phyloP scores from a whole-genome alignment of 2,888 invertebrate genomes.

The Hypselothyrea guttata region DNA sequence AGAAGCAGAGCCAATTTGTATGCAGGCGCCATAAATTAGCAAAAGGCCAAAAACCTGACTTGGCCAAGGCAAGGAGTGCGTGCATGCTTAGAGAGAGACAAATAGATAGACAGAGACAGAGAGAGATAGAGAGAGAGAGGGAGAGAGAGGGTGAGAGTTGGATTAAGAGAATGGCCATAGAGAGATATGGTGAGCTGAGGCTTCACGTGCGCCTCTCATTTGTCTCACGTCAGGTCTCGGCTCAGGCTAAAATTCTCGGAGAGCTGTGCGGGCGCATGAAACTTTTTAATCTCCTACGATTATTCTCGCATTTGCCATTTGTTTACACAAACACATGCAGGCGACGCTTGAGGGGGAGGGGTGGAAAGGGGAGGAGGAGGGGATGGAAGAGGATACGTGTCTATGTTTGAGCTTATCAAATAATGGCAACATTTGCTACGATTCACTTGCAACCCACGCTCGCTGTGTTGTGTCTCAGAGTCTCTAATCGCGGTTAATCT shows the following conservation, averaged over 20 bases:
- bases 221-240: constrained; percentile 63
- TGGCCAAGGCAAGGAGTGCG: constrained; percentile 2
- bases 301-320: constrained; percentile 81
- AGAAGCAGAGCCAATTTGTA: constrained; percentile 56
- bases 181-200: constrained; percentile 29
- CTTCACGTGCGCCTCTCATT: constrained; percentile 73
- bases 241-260: not conserved
- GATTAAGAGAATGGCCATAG: not conserved
- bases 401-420: constrained; percentile 78
- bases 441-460: constrained; percentile 54
- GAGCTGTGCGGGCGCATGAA: constrained; percentile 60
- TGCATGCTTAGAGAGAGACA: too few relatives aligned
- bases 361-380: not conserved
- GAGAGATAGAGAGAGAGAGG: constrained; percentile 3
- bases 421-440: constrained; percentile 78
- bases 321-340: constrained; percentile 70
- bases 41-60: constrained; percentile 41
- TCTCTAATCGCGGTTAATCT: constrained; percentile 82
- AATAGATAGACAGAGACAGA: too few relatives aligned
- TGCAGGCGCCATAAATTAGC: constrained; percentile 72
- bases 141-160: not conserved
- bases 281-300: constrained; percentile 81
- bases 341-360: not conserved
- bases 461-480: constrained; percentile 32
- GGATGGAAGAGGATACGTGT: constrained; percentile 13